These are phyloP conservation scores for Rhagoletis pomonella DNA, from an alignment of 1,140 invertebrate genomes.

Conservation along the genomic window DNA sequence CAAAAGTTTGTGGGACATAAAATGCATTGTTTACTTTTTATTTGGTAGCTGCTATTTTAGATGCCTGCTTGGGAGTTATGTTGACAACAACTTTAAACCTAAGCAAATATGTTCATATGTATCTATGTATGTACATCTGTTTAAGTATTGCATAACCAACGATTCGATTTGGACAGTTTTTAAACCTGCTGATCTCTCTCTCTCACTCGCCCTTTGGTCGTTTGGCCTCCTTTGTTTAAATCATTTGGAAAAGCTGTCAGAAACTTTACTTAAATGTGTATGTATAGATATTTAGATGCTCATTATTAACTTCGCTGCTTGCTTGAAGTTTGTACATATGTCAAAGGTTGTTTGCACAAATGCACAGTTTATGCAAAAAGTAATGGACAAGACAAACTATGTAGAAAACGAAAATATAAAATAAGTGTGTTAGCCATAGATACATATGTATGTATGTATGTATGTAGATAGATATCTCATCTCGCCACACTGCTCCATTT, in stretches of 20 bases:
- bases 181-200: neutral
- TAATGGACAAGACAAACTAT: neutral
- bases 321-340: neutral
- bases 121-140: neutral
- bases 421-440: too few species aligned
- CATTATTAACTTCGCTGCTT: constrained; percentile 27
- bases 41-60: neutral
- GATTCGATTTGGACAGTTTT: too few species aligned
- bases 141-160: too few species aligned
- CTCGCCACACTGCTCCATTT: too few species aligned
- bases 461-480: too few species aligned
- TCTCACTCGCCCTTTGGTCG: too few species aligned
- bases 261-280: constrained; percentile 48
- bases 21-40: constrained; percentile 36
- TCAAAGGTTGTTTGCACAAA: neutral
- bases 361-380: neutral
- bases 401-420: neutral
- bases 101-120: neutral
- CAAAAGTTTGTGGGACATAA: constrained; percentile 35
- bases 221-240: too few species aligned
- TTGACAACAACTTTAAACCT: constrained; percentile 22
- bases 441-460: too few species aligned
- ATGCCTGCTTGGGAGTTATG: constrained; percentile 1
- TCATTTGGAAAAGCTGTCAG: neutral
- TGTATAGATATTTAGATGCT: constrained; percentile 6